These are phyloP conservation scores for Stictonetta naevosa DNA, from an alignment of 2,113 vertebrate genomes.

Conservation along the genomic window DNA sequence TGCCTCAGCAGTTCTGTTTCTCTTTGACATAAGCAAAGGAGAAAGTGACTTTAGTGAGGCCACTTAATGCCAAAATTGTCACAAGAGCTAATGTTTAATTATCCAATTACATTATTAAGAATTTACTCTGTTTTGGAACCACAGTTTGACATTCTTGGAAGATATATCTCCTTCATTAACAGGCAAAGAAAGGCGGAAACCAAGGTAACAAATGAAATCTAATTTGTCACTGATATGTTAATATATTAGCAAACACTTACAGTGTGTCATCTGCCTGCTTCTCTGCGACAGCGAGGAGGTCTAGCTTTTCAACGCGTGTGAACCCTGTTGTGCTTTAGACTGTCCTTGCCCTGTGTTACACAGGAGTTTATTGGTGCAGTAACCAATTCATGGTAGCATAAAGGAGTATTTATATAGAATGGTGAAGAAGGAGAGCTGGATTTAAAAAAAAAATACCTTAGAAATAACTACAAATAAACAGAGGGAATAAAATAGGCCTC, in stretches of 20 bases:
- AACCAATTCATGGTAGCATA: background rate
- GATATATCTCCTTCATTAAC: background rate
- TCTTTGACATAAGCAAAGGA: background rate
- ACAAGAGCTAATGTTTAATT: background rate
- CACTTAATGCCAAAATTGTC: background rate
- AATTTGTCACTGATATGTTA: background rate
- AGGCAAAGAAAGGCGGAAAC: background rate
- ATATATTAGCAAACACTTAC: background rate
- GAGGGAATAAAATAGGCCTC: background rate
- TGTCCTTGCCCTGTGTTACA: background rate
- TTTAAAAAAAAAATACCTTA: background rate
- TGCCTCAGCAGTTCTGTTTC: background rate
- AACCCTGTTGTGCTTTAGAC: background rate
- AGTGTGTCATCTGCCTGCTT: background rate
- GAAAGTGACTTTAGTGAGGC: background rate
- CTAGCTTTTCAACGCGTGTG: background rate
- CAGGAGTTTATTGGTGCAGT: background rate
- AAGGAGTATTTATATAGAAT: background rate
- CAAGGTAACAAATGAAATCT: background rate
- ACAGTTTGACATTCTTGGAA: background rate
- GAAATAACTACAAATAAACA: background rate
- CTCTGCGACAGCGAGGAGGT: background rate
- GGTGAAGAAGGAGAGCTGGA: background rate
- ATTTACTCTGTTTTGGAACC: conserved; percentile 21
- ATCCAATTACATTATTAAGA: background rate